Percentiles rank a stretch among this genome's conserved stretches.
These are phyloP conservation scores for Mionectes macconnelli DNA, from an alignment of 2,113 vertebrate genomes.

Conservation along the genomic window DNA sequence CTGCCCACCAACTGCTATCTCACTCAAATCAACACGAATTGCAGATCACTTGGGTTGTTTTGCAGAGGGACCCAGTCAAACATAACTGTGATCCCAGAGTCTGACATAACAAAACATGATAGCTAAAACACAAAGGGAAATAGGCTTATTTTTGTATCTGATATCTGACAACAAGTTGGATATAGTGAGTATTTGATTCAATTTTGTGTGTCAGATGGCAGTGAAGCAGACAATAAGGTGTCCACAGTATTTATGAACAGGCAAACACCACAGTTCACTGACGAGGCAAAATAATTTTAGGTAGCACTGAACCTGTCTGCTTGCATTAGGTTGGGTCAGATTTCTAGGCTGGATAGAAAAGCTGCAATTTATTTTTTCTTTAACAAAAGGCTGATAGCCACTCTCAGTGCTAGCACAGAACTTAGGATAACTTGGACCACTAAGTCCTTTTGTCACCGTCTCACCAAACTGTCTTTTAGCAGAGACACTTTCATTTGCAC, in stretches of 20 bases:
- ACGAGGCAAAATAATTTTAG: slow-evolving; percentile 46
- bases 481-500: neutral
- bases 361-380: neutral
- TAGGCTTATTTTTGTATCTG: slow-evolving; percentile 53
- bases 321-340: slow-evolving; percentile 44
- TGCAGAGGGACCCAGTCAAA: slow-evolving; percentile 17
- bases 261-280: slow-evolving; percentile 44
- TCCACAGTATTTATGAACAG: slow-evolving; percentile 45
- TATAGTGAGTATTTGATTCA: slow-evolving; percentile 51
- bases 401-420: neutral
- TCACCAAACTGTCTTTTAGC: neutral
- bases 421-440: neutral
- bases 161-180: slow-evolving; percentile 56
- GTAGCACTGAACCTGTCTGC: slow-evolving; percentile 39
- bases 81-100: neutral
- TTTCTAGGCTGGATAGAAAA: slow-evolving; percentile 26
- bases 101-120: slow-evolving; percentile 45
- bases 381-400: neutral
- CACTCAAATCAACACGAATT: slow-evolving; percentile 15
- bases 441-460: neutral
- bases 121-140: slow-evolving; percentile 41
- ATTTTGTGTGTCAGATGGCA: slow-evolving; percentile 62
- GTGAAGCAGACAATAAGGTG: slow-evolving; percentile 43
- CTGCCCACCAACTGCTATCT: slow-evolving; percentile 7
- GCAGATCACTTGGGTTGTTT: neutral